Percentiles rank a stretch among this genome's conserved stretches.
Conservation (phyloP, 1,140 invertebrate species). For the Telenomus remus region DNA sequence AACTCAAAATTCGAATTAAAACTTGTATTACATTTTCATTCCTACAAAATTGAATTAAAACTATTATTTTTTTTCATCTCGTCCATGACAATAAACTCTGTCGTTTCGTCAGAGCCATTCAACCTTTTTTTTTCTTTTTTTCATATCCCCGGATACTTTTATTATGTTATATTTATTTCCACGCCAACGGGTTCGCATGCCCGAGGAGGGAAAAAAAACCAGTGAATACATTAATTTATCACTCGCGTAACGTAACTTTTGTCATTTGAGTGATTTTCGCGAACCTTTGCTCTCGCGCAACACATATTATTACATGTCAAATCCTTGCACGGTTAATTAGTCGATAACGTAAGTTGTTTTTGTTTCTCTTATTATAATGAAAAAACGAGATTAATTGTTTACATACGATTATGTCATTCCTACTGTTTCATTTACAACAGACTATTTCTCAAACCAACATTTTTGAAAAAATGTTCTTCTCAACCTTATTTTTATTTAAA, state of each 20-base stretch:
- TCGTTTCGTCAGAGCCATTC: no score
- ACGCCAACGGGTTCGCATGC: no score
- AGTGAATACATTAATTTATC: constrained; percentile 3
- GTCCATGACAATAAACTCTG: background rate
- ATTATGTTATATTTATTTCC: background rate
- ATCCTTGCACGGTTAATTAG: constrained; percentile 35
- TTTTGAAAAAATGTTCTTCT: no score
- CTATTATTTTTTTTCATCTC: background rate
- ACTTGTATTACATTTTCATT: no score
- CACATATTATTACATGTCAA: constrained; percentile 32
- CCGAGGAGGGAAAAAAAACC: no score
- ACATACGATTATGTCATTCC: background rate
- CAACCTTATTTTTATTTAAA: no score
- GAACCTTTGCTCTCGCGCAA: constrained; percentile 29
- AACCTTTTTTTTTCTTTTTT: background rate
- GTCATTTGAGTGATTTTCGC: constrained; percentile 26
- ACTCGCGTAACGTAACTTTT: constrained; percentile 22
- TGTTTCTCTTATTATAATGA: constrained; percentile 17
- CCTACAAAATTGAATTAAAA: no score
- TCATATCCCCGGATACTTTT: background rate
- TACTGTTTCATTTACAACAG: no score
- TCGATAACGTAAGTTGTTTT: constrained; percentile 30
- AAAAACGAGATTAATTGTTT: background rate
- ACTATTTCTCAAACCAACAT: no score
- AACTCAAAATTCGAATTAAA: no score